Evolutionary conservation across 2,888 invertebrate genomes (phyloP), one percentile per base, ranked within the genome.

Genomic region (Spilosoma lubricipeda): DNA sequence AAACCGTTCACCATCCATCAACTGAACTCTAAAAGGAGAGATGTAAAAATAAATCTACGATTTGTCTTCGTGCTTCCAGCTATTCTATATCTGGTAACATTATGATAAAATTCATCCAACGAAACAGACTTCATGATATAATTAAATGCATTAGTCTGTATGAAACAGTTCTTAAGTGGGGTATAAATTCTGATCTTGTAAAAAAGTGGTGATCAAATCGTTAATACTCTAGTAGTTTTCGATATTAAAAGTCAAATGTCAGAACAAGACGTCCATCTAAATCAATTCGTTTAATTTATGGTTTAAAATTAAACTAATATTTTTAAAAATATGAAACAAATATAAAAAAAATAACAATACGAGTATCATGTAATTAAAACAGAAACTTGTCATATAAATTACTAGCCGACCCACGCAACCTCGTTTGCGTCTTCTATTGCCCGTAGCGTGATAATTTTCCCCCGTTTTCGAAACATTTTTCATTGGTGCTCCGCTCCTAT

Each of bases 21-120:
- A 77, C 74, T 86, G 86, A 85, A 83, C 83, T 87, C 86, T 87
- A 86, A 86, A 84, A 85, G 70, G 78, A 84, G 85, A 83, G 75
- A 73, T 82, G 82, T 87, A 88, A 90, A 90, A 89, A 90, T 90
- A 89, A 77, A 80, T 77, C 56, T 72, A 65, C 80, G 68, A n/a
- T 39, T 70, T 70, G 36, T 9, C 18, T 59, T 45, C 20, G 20
- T 9, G 20, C 30, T 63, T 30, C 18, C 18, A 30, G 63, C 30
- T 63, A 63, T 30, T 27, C 63, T 63, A 63, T 63, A 63, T 63
- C 63, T 18, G 30, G 63, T 30, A 27, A 18, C 63, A 30, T 30
- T 63, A 18, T 30, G 30, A 63, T 63, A 30, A 3, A 15, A 27
- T 59, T 59, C 27, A 59, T 11, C 27, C 18, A 63, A 30, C 30